Evolutionary conservation across 2,797 vertebrate genomes (phyloP), one percentile per base, ranked within the genome.

Genomic region (Tarsius wallacei): DNA sequence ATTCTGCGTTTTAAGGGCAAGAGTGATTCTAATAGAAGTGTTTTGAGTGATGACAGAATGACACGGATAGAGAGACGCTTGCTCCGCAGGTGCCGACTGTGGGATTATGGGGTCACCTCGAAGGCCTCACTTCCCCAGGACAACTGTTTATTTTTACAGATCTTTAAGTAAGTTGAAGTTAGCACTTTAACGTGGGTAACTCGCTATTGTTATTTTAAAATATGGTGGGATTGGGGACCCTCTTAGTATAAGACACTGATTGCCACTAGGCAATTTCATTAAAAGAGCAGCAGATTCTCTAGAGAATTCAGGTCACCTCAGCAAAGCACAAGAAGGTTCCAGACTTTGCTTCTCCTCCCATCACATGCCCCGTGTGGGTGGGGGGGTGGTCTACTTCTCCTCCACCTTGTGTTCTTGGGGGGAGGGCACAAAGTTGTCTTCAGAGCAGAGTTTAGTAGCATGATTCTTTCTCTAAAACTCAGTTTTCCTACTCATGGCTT

Each of bases 161-260:
- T 68, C 61, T 42, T 51, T 19, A 61, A 73, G 36, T 22, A 42
- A 47, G 64, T 74, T 22, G 33, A 85, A 53, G 80, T 70, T 81
- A 86, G 11, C 28, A 57, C 59, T 66, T 49, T 8, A 2, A 10
- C 55, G 47, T 1, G 68, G 81, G 11, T 86, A 28, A 63, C 49
- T 80, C 47, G n/a, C 49, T 78, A 78, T 91, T 86, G 85, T 36
- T 86, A 68, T 88, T 86, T 93, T 78, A 21, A 22, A 82, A 3
- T 68, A 47, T 74, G 36, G 24, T 85, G 59, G 78, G 22, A 94
- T 74, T 70, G 31, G 13, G 78, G 78, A 80, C 66, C 28, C 63
- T 36, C 16, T 59, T 85, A 61, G 21, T 47, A 17, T 24, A 68
- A 78, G 89, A 51, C 47, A 93, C 66, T 70, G 70, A 82, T 66